These are phyloP conservation scores for Acholoe squamosa DNA, from an alignment of 2,888 invertebrate genomes.

Conservation along the genomic window DNA sequence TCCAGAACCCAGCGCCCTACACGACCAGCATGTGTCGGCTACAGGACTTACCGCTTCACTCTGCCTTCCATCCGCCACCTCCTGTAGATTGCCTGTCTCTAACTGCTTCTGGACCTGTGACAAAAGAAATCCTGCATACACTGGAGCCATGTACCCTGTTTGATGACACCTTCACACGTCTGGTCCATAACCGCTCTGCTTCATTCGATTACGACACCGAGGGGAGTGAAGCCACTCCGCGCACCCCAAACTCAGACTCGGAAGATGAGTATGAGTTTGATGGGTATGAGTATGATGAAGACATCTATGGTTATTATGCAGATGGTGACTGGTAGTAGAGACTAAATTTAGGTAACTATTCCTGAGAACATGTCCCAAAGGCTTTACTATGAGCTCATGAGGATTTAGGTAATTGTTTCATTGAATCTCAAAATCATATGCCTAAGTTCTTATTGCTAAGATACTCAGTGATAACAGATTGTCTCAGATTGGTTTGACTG, in stretches of 20 bases:
- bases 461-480: too few species aligned
- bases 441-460: too few species aligned
- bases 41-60: constrained; percentile 74
- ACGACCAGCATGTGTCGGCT: constrained; percentile 79
- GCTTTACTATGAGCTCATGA: too few species aligned
- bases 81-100: constrained; percentile 80
- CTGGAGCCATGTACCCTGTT: constrained; percentile 75
- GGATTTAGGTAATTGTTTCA: too few species aligned
- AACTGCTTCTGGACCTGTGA: constrained; percentile 75
- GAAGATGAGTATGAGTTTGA: constrained; percentile 78
- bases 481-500: too few species aligned
- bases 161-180: constrained; percentile 78
- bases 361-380: too few species aligned
- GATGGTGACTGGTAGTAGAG: constrained; percentile 43
- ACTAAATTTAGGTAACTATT: not conserved
- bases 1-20: constrained; percentile 80
- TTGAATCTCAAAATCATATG: too few species aligned
- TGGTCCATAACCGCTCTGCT: constrained; percentile 66
- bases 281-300: constrained; percentile 81
- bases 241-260: constrained; percentile 70
- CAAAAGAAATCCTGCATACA: constrained; percentile 71
- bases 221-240: constrained; percentile 76
- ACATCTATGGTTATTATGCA: constrained; percentile 80
- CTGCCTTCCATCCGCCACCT: constrained; percentile 78
- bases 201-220: constrained; percentile 71